Evolutionary conservation across 2,797 vertebrate species (phyloP).

Genomic region (Lithobates pipiens): DNA sequence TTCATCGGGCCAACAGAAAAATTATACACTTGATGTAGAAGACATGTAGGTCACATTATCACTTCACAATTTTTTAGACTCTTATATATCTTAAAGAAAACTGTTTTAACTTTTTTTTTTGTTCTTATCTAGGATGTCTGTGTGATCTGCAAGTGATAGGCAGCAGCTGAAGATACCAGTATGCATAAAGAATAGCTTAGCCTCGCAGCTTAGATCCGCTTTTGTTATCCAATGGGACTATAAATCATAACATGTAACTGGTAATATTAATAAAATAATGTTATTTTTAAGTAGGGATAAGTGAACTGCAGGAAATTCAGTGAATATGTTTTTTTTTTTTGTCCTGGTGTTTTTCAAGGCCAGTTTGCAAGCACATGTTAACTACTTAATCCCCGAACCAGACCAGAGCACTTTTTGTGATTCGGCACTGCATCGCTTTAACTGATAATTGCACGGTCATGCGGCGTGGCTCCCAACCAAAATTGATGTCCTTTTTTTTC

Average conservation of each 20-base stretch:
- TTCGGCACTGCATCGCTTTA: too few relatives aligned
- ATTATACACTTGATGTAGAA: conserved; percentile 47
- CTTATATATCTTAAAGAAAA: conserved; percentile 46
- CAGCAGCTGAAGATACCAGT: conserved; percentile 18
- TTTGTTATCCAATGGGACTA: neutral
- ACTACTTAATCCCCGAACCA: too few relatives aligned
- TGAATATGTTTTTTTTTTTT: too few relatives aligned
- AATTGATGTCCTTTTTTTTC: too few relatives aligned
- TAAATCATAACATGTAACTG: neutral
- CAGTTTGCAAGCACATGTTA: too few relatives aligned
- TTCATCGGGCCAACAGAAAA: conserved; percentile 46
- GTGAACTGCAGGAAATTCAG: too few relatives aligned
- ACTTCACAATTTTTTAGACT: conserved; percentile 42
- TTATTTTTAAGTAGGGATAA: too few relatives aligned
- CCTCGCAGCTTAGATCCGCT: neutral
- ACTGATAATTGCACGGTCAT: too few relatives aligned
- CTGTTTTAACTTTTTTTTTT: conserved; percentile 18
- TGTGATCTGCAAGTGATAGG: conserved; percentile 32
- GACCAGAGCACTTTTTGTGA: too few relatives aligned
- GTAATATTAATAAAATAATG: neutral
- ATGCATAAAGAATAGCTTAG: conserved; percentile 13
- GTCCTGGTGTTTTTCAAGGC: too few relatives aligned
- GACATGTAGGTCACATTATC: conserved; percentile 55
- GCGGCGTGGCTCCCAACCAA: too few relatives aligned
- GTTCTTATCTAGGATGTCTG: conserved; percentile 14